Conservation (phyloP, 2,797 vertebrate species). For the Neostethus bicornis region DNA sequence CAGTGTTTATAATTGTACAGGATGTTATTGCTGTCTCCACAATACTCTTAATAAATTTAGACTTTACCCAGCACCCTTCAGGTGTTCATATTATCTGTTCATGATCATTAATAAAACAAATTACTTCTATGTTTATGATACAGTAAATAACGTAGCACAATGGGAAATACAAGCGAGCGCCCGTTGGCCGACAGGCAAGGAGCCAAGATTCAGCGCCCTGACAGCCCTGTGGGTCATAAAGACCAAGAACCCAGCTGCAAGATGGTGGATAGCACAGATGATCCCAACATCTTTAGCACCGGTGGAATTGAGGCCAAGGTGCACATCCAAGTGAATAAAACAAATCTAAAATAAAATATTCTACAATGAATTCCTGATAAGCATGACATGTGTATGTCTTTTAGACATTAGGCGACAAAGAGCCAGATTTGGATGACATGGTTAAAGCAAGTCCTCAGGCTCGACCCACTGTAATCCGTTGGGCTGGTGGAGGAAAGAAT, state of each 20-base stretch:
- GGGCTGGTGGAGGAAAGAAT: slow-evolving; percentile 94
- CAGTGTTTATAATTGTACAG: no score
- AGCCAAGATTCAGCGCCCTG: slow-evolving; percentile 86
- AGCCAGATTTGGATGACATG: slow-evolving; percentile 89
- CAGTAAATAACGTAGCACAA: slow-evolving; percentile 52
- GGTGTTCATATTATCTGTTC: not conserved
- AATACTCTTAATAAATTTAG: no score
- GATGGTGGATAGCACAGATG: slow-evolving; percentile 96
- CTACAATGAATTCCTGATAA: not conserved
- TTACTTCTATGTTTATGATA: slow-evolving; percentile 7
- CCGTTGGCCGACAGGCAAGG: slow-evolving; percentile 89
- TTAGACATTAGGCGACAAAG: slow-evolving; percentile 83
- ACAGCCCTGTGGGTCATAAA: slow-evolving; percentile 84
- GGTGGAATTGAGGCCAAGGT: slow-evolving; percentile 89
- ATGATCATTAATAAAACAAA: not conserved
- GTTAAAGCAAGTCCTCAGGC: slow-evolving; percentile 88
- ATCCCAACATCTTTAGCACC: slow-evolving; percentile 93
- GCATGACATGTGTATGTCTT: slow-evolving; percentile 1
- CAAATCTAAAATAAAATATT: not conserved
- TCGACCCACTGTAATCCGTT: slow-evolving; percentile 95
- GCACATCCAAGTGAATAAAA: not conserved
- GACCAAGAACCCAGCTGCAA: slow-evolving; percentile 87
- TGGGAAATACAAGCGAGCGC: slow-evolving; percentile 96
- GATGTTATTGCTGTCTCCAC: no score
- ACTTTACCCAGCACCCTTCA: no score